Conservation (phyloP, 2,888 invertebrate genomes). For the Hemithea aestivaria region DNA sequence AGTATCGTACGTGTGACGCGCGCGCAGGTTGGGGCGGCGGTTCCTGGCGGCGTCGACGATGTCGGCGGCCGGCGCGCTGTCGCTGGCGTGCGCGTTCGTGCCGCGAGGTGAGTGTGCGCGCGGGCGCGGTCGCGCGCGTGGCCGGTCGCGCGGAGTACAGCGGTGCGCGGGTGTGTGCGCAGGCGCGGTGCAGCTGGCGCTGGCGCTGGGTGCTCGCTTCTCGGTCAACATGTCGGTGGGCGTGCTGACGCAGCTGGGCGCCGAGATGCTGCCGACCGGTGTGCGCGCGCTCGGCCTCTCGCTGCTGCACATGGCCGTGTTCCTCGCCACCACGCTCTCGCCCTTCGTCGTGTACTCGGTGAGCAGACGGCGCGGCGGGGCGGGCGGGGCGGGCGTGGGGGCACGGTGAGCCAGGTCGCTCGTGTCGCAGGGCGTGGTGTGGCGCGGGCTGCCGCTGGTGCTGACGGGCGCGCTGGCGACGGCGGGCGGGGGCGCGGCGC, state of each 20-base stretch:
- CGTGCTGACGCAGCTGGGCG: conserved; percentile 45
- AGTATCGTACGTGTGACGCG: no score
- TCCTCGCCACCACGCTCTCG: conserved; percentile 41
- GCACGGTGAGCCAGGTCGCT: no score
- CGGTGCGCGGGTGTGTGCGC: no score
- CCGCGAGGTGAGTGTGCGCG: conserved; percentile 37
- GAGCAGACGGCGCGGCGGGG: conserved; percentile 17
- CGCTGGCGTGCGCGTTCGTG: conserved; percentile 40
- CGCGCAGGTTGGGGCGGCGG: conserved; percentile 45
- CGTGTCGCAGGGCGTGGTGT: conserved; percentile 40
- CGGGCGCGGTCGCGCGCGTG: no score
- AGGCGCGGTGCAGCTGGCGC: conserved; percentile 44
- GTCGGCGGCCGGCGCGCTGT: conserved; percentile 33
- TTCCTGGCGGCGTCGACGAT: conserved; percentile 39
- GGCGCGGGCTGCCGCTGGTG: conserved; percentile 46
- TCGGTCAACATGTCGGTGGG: conserved; percentile 52
- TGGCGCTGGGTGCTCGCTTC: conserved; percentile 49
- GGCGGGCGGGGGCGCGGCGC: conserved; percentile 31
- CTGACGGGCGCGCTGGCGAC: conserved; percentile 38
- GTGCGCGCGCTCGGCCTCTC: conserved; percentile 50
- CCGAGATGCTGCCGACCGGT: conserved; percentile 51
- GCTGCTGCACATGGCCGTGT: conserved; percentile 48
- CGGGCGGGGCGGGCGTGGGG: no score
- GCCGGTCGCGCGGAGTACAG: no score
- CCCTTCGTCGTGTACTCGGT: conserved; percentile 56